Base-by-base conservation (phyloP, 2,888 invertebrate genomes). In the Phania funesta region DNA sequence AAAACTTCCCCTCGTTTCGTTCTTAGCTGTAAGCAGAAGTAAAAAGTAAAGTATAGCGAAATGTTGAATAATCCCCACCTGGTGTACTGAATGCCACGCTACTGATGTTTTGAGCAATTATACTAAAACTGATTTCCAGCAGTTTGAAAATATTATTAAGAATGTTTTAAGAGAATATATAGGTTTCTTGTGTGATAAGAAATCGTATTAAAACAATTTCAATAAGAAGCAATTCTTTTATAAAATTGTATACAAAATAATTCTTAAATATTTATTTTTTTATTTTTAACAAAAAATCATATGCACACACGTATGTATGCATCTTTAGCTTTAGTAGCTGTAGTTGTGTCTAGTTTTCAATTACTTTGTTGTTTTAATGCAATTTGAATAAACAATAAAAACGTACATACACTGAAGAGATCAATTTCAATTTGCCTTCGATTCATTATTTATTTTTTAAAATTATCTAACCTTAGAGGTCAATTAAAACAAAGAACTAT, bases 351-450 rank as follows among this genome's bases (percentile, higher is more conserved):
- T 50, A 24, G 16, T 62, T 44, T 54, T 50, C 62, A 74, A 80
- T 80, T 75, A 24, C 22, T 64, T 71, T 56, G 38, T 75, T 56
- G 44, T 44, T 70, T 80, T 68, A 62, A 74, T 64, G 48, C 41
- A 29, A 77, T 74, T 65, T 44, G 48, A 54, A 67, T 52, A 56
- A 67, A 44, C 65, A 80, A 56, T 22, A 32, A 73, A 20, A 73
- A 54, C 3, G 0, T 24, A 44, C 9, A 65, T 44, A 22, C 4
- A 48, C 7, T 1, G 32, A 46, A 20, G n/a, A 22, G 8, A 35
- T 60, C 48, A 60, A 50, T 62, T 78, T 78, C 41, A 82, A 78
- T 78, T 78, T 82, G 82, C 70, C 78, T 74, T 82, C 77, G 77
- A 77, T 81, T 82, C 29, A n/a, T 62, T 35, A n/a, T 35, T 38